These are phyloP conservation scores for Drosophila greeni DNA, from an alignment of 2,888 invertebrate species.

Conservation along the genomic window DNA sequence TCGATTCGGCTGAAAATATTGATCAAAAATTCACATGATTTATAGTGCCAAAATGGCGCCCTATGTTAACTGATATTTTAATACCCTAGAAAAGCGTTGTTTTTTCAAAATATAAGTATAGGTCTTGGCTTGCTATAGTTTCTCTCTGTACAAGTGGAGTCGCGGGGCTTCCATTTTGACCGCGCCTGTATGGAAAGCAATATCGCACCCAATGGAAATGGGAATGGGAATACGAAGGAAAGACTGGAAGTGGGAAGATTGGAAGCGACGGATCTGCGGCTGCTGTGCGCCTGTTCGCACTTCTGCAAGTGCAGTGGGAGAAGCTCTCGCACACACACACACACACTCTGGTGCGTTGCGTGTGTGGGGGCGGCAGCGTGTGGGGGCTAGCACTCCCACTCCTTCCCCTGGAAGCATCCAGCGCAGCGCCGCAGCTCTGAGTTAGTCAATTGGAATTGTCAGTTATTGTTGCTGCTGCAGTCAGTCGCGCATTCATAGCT, in stretches of 20 bases:
- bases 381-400: conserved; percentile 13
- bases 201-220: conserved; percentile 16
- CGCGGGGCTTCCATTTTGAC: not conserved
- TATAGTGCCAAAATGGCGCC: too few relatives aligned
- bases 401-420: conserved; percentile 13
- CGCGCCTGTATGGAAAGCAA: conserved; percentile 12
- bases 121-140: too few relatives aligned
- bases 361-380: conserved; percentile 3
- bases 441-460: conserved; percentile 43
- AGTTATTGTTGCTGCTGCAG: conserved; percentile 25
- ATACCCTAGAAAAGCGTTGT: too few relatives aligned
- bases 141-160: not conserved
- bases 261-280: conserved; percentile 8
- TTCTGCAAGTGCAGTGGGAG: conserved; percentile 39
- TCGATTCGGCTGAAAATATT: too few relatives aligned
- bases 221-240: not conserved
- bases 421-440: conserved; percentile 33
- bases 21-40: too few relatives aligned
- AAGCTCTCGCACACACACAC: conserved; percentile 9
- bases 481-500: conserved; percentile 48
- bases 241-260: conserved; percentile 13
- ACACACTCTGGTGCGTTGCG: not conserved
- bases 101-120: too few relatives aligned
- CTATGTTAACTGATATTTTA: too few relatives aligned
- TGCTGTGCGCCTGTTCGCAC: conserved; percentile 57